Conservation (phyloP, 2,888 invertebrate genomes). For the Melinaea marsaeus region DNA sequence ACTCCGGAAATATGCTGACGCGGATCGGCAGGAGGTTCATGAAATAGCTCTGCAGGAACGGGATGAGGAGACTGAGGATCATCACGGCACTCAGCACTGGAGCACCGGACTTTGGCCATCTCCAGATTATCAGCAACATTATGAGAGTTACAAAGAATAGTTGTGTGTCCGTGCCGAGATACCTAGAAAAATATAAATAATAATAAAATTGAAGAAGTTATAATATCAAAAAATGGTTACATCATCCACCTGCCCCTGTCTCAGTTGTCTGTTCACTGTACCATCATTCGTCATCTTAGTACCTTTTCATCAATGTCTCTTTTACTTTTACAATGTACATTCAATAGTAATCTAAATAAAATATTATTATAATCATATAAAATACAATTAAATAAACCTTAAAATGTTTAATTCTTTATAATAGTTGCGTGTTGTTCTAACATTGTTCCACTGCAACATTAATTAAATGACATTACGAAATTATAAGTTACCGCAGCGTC, state of each 20-base stretch:
- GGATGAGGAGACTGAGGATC: conserved; percentile 63
- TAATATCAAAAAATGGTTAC: not conserved
- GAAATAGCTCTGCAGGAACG: conserved; percentile 69
- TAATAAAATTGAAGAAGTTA: not conserved
- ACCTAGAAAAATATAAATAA: conserved; percentile 45
- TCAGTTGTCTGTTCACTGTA: too few species aligned
- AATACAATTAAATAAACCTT: too few species aligned
- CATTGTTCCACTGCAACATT: conserved; percentile 7
- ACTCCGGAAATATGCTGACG: conserved; percentile 71
- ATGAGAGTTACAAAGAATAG: conserved; percentile 66
- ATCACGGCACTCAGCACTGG: conserved; percentile 59
- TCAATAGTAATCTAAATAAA: too few species aligned
- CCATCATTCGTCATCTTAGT: too few species aligned
- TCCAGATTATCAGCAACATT: conserved; percentile 65
- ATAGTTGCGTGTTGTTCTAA: not conserved
- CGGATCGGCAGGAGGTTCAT: conserved; percentile 68
- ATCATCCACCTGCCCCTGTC: too few species aligned
- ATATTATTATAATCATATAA: too few species aligned
- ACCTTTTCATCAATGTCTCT: not conserved
- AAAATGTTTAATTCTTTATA: too few species aligned
- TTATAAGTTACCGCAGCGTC: not conserved
- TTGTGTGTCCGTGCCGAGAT: conserved; percentile 70
- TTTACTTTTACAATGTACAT: conserved; percentile 7
- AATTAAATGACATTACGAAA: not conserved
- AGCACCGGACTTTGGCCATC: conserved; percentile 62